Conservation (phyloP, 2,888 invertebrate genomes). For the Laothoe populi region DNA sequence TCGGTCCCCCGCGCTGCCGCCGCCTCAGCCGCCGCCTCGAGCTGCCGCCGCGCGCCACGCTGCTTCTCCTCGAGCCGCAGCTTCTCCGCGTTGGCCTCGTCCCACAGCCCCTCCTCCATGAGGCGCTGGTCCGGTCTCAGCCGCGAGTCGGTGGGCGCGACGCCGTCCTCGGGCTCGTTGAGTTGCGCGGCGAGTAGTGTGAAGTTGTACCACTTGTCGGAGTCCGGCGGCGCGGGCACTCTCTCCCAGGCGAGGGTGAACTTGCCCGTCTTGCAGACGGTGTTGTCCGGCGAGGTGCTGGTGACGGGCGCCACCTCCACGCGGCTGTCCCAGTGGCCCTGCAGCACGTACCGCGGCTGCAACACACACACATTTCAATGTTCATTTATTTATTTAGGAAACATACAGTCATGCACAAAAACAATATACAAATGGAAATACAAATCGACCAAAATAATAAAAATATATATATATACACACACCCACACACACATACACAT, state of each 20-base stretch:
- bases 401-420: no score
- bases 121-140: slow-evolving; percentile 97
- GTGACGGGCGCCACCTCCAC: slow-evolving; percentile 97
- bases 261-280: slow-evolving; percentile 96
- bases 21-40: slow-evolving; percentile 92
- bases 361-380: slow-evolving; percentile 11
- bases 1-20: slow-evolving; percentile 87
- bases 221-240: slow-evolving; percentile 88
- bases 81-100: slow-evolving; percentile 95
- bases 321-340: slow-evolving; percentile 97
- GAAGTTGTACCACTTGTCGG: slow-evolving; percentile 95
- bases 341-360: slow-evolving; percentile 91
- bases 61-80: slow-evolving; percentile 97
- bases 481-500: no score
- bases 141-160: slow-evolving; percentile 98
- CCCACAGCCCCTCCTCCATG: slow-evolving; percentile 98
- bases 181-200: slow-evolving; percentile 97
- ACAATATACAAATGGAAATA: no score
- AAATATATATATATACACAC: no score
- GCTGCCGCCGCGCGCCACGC: slow-evolving; percentile 89
- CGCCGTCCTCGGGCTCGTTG: slow-evolving; percentile 96
- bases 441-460: not conserved
- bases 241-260: slow-evolving; percentile 95
- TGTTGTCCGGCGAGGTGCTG: slow-evolving; percentile 89
- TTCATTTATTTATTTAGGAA: not conserved